These are phyloP conservation scores for Elephantulus edwardii DNA, from an alignment of 2,113 vertebrate species.

Conservation along the genomic window DNA sequence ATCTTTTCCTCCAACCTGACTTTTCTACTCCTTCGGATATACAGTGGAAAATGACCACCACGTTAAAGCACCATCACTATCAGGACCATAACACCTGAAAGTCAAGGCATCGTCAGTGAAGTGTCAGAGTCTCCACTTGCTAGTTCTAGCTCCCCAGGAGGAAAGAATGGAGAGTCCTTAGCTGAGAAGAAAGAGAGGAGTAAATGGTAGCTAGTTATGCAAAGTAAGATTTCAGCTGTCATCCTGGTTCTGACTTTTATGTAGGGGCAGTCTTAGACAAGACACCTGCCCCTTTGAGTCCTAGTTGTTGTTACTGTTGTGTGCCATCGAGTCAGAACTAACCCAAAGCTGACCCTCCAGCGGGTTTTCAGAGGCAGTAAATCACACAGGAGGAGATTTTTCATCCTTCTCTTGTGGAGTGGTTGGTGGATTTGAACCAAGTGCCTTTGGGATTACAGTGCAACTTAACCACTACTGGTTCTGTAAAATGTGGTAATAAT, in stretches of 20 bases:
- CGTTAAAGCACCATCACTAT: neutral
- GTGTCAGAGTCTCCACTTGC: neutral
- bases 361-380: too few relatives aligned
- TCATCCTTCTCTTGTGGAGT: too few relatives aligned
- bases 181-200: neutral
- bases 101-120: neutral
- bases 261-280: neutral
- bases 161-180: neutral
- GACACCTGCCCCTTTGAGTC: neutral
- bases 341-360: too few relatives aligned
- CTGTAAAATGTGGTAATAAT: neutral
- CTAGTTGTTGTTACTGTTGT: too few relatives aligned
- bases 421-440: too few relatives aligned
- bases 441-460: too few relatives aligned
- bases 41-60: neutral
- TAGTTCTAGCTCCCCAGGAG: neutral
- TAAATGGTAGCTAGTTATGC: neutral
- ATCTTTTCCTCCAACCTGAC: neutral
- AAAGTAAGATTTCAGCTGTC: neutral
- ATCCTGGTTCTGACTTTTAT: neutral
- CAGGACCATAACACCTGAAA: neutral
- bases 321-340: too few relatives aligned
- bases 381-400: too few relatives aligned
- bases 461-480: too few relatives aligned
- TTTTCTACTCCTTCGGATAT: neutral